Percentiles rank a stretch among this genome's conserved stretches.
Evolutionary conservation across 2,113 vertebrate genomes (phyloP).

Genomic region (Mandrillus leucophaeus): DNA sequence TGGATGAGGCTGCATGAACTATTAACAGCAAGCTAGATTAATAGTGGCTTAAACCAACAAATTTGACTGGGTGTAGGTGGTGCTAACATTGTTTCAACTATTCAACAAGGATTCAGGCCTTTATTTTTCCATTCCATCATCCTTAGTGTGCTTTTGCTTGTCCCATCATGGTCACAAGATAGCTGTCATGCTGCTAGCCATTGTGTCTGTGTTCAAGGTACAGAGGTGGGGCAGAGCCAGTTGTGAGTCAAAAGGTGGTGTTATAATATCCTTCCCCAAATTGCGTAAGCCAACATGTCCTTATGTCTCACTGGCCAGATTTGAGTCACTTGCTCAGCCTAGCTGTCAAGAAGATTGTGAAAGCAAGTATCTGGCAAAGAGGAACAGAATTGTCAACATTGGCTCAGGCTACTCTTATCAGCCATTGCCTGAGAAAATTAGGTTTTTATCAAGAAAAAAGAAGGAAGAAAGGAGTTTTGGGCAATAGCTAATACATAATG

Average conservation of each 20-base stretch:
- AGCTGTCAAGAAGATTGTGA: neutral
- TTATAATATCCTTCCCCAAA: neutral
- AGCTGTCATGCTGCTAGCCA: neutral
- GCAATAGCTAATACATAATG: neutral
- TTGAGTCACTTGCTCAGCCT: neutral
- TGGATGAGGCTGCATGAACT: neutral
- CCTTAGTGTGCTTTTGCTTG: neutral
- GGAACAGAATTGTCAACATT: neutral
- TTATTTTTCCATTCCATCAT: neutral
- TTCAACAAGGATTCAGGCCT: neutral
- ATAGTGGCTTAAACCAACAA: neutral
- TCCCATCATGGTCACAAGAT: neutral
- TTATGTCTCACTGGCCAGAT: neutral
- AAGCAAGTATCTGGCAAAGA: neutral
- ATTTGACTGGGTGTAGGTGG: neutral
- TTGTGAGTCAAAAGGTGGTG: neutral
- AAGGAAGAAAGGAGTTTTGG: neutral
- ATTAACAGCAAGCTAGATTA: neutral
- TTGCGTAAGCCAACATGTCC: neutral
- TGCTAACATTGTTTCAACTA: neutral
- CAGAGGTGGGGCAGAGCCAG: neutral
- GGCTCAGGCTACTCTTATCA: neutral
- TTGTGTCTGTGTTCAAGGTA: neutral
- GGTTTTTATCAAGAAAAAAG: neutral
- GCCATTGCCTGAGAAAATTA: neutral